Percentiles rank a stretch among this genome's conserved stretches.
phyloP scores from a whole-genome alignment of 2,797 vertebrate species.

The Diceros bicornis region DNA sequence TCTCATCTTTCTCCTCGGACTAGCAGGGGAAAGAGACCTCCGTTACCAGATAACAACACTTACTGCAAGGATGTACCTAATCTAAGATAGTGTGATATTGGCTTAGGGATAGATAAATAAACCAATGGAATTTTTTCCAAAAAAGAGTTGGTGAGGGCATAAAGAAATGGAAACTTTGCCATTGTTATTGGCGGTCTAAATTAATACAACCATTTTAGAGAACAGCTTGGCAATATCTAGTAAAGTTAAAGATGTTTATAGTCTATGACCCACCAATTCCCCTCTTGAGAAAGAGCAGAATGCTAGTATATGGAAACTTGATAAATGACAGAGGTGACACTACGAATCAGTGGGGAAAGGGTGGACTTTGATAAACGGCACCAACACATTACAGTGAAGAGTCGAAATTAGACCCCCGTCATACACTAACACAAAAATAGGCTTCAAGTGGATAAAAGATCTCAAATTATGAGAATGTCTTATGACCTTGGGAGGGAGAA shows the following conservation, averaged over 20 bases:
- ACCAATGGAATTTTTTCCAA: not conserved
- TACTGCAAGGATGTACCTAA: not conserved
- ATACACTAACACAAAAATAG: not conserved
- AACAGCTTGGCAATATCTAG: not conserved
- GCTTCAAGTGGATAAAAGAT: not conserved
- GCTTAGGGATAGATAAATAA: not conserved
- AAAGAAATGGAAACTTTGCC: slow-evolving; percentile 39
- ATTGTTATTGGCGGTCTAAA: not conserved
- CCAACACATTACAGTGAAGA: not conserved
- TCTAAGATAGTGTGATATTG: slow-evolving; percentile 14
- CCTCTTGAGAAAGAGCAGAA: not conserved
- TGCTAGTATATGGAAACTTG: not conserved
- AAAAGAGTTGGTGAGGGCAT: not conserved
- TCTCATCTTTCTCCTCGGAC: not conserved
- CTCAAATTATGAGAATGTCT: slow-evolving; percentile 1
- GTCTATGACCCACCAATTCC: not conserved
- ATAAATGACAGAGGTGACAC: not conserved
- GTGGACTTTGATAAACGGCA: not conserved
- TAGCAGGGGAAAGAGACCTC: not conserved
- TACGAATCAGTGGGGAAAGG: not conserved
- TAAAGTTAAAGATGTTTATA: not conserved
- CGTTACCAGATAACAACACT: not conserved
- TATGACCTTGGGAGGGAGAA: not conserved
- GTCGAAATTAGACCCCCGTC: not conserved
- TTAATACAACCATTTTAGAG: not conserved